Conservation (phyloP, 1,140 invertebrate genomes). For the Limonius californicus region DNA sequence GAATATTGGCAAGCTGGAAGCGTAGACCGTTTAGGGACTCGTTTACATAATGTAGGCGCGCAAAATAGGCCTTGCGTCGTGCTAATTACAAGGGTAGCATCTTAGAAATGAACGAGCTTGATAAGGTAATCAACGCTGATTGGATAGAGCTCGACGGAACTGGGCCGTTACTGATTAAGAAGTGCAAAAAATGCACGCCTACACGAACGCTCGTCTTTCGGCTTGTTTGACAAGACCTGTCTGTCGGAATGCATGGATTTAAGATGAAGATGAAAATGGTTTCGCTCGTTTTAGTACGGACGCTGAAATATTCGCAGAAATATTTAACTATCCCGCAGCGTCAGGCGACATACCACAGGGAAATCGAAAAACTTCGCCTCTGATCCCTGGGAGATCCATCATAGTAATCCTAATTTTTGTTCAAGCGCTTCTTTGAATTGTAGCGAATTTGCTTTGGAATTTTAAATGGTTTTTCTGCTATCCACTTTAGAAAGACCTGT, state of each 20-base stretch:
- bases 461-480: too few relatives aligned
- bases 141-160: background rate
- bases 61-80: background rate
- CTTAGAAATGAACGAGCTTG: background rate
- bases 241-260: background rate
- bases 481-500: too few relatives aligned
- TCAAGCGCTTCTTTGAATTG: too few relatives aligned
- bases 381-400: too few relatives aligned
- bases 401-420: too few relatives aligned
- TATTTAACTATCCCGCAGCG: too few relatives aligned
- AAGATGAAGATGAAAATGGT: background rate
- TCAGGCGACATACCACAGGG: too few relatives aligned
- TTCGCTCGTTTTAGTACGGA: background rate
- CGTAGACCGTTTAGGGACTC: slow-evolving; percentile 1
- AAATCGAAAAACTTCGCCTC: too few relatives aligned
- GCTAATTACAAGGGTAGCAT: background rate
- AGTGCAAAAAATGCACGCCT: background rate
- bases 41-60: slow-evolving; percentile 1
- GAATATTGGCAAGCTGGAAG: background rate
- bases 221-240: background rate
- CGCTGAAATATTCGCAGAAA: too few relatives aligned
- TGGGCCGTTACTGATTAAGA: background rate
- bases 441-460: too few relatives aligned
- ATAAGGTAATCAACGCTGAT: background rate
- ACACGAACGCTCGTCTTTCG: background rate